Percentiles rank a stretch among this genome's conserved stretches.
These are phyloP conservation scores for Eupithecia pulchellata DNA, from an alignment of 2,888 invertebrate species.

Conservation along the genomic window DNA sequence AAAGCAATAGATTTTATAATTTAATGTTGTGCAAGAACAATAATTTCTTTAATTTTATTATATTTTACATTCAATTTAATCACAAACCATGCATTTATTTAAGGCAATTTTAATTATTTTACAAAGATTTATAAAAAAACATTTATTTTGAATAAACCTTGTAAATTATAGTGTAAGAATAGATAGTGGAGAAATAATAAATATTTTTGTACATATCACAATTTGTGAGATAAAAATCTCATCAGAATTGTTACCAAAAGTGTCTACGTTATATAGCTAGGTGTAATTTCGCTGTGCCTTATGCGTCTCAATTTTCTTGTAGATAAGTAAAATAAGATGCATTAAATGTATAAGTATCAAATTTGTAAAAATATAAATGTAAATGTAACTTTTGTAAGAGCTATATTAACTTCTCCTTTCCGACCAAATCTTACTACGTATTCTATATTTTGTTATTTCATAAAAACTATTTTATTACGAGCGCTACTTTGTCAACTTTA, in stretches of 20 bases:
- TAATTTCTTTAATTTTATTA: slow-evolving; percentile 34
- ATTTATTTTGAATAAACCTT: slow-evolving; percentile 38
- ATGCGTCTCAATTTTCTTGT: slow-evolving; percentile 83
- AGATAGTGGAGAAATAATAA: slow-evolving; percentile 71
- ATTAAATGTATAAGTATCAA: slow-evolving; percentile 69
- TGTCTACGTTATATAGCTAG: slow-evolving; percentile 69
- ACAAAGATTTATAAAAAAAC: slow-evolving; percentile 29
- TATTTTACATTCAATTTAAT: slow-evolving; percentile 18
- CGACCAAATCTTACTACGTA: slow-evolving; percentile 56
- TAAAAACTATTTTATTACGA: not conserved
- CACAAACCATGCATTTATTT: slow-evolving; percentile 14
- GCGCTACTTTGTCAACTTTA: not conserved
- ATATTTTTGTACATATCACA: slow-evolving; percentile 86
- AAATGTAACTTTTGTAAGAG: slow-evolving; percentile 73
- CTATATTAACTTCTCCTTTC: slow-evolving; percentile 68
- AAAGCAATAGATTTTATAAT: slow-evolving; percentile 1
- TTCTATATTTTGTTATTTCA: slow-evolving; percentile 38
- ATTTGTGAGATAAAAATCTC: slow-evolving; percentile 69
- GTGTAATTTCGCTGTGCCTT: slow-evolving; percentile 83
- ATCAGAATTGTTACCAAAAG: slow-evolving; percentile 78
- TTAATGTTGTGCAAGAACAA: not conserved
- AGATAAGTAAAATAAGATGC: slow-evolving; percentile 71
- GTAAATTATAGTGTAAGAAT: slow-evolving; percentile 43
- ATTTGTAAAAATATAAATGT: slow-evolving; percentile 66
- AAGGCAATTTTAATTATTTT: slow-evolving; percentile 25